A percentile compares a stretch with the other conserved stretches of the same genome.
Evolutionary conservation across 2,888 invertebrate species (phyloP).

Genomic region (Lasioglossum morio): DNA sequence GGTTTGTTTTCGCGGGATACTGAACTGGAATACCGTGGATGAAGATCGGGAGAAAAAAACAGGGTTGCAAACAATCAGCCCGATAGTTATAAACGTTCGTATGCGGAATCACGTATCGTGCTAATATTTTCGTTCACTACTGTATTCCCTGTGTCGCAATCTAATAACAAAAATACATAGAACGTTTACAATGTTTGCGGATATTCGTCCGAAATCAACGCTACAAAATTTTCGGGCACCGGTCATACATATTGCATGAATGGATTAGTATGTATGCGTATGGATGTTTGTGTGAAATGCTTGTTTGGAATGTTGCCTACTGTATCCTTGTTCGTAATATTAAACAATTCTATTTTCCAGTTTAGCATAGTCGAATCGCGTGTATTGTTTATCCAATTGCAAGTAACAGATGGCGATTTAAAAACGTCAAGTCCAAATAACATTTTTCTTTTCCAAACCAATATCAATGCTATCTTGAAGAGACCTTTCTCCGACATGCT

Average conservation of each 20-base stretch:
- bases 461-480: neutral
- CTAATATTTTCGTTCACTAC: neutral
- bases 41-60: neutral
- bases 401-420: neutral
- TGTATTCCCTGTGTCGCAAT: neutral
- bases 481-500: neutral
- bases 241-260: neutral
- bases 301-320: too few species aligned
- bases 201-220: neutral
- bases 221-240: neutral
- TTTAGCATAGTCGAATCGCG: too few species aligned
- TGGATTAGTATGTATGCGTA: neutral
- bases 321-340: too few species aligned
- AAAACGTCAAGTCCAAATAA: neutral
- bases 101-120: neutral
- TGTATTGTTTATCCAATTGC: too few species aligned
- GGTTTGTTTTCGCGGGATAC: neutral
- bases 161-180: neutral
- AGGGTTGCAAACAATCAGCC: neutral
- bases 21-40: neutral
- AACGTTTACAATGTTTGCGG: conserved; percentile 2
- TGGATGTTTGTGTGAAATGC: neutral
- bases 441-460: neutral
- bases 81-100: neutral
- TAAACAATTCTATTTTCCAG: too few species aligned